Conservation (phyloP, 2,113 vertebrate genomes). For the Apteryx mantelli region DNA sequence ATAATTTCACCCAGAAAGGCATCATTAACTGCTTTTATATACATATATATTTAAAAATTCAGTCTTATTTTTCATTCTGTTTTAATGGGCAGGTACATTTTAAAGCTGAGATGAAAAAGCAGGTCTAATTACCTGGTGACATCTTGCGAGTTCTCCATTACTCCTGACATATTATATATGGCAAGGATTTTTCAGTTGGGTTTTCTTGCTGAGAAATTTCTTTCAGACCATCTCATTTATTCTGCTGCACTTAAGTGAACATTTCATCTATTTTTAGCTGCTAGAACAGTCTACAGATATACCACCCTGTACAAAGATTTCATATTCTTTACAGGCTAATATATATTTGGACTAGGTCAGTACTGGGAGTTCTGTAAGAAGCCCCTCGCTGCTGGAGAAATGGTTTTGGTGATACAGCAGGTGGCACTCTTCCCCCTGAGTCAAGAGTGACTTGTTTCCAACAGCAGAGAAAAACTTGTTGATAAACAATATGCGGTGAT, state of each 20-base stretch:
- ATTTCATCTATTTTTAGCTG: not conserved
- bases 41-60: too few species aligned
- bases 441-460: not conserved
- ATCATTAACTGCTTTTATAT: not conserved
- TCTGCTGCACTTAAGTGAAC: not conserved
- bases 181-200: not conserved
- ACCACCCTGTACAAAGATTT: not conserved
- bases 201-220: not conserved
- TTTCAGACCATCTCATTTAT: not conserved
- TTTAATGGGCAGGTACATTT: not conserved
- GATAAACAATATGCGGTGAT: not conserved
- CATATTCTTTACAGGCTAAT: not conserved
- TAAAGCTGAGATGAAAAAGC: not conserved
- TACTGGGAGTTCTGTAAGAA: not conserved
- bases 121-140: not conserved
- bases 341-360: not conserved
- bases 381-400: not conserved
- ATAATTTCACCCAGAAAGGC: not conserved
- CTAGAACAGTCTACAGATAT: not conserved
- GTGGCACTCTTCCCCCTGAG: not conserved
- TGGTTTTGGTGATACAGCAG: not conserved
- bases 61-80: not conserved
- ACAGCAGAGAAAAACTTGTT: not conserved
- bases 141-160: not conserved
- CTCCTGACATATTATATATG: not conserved